Base-by-base conservation (phyloP, 1,140 invertebrate genomes). In the Diprion similis region DNA sequence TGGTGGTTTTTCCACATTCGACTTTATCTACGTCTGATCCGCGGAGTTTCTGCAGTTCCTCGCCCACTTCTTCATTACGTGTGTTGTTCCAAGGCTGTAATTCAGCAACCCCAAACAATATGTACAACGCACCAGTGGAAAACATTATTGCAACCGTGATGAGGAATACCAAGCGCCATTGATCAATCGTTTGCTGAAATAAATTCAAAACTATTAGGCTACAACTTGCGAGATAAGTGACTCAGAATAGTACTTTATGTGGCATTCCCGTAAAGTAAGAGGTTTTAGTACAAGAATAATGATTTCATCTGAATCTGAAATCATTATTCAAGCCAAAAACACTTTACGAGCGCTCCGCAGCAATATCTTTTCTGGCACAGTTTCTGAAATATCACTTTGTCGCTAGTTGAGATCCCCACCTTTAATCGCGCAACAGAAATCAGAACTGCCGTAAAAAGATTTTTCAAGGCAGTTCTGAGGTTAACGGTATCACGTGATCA, bases 91-190 rank as follows among this genome's bases (percentile, higher is more conserved):
- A 94, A 0, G 88, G 77, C 78, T 93, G 91, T 13, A 93, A 78
- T 47, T 90, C 88, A 0, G 92, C 91, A 45, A 90, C 90, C 8
- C 90, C 89, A 77, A 92, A 92, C 0, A 90, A 68, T 0, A 90
- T 76, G 51, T 91, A 93, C 7, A 90, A 70, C 1, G 91, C 73
- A 18, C 90, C 90, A 37, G 90, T 88, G n/a, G 85, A 73, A 2
- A 89, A 80, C 0, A 92, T 78, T 83, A 91, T 90, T 0, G 76
- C 78, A 4, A 91, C 86, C 0, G 89, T 86, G 6, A 94, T 89
- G 18, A 92, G 79, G 76, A 92, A 93, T 0, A 93, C 91, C 74
- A 91, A 85, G 76, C 91, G 90, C 92, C 92, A 94, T 75, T 92
- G 91, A 1, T 87, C 87, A 45, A 91, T 87, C 0, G 91, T 92